Percentiles rank a stretch among this genome's conserved stretches.
Evolutionary conservation across 35 echinoderm and acorn worm genomes (phyloP).

Genomic region (Ptychodera flava): DNA sequence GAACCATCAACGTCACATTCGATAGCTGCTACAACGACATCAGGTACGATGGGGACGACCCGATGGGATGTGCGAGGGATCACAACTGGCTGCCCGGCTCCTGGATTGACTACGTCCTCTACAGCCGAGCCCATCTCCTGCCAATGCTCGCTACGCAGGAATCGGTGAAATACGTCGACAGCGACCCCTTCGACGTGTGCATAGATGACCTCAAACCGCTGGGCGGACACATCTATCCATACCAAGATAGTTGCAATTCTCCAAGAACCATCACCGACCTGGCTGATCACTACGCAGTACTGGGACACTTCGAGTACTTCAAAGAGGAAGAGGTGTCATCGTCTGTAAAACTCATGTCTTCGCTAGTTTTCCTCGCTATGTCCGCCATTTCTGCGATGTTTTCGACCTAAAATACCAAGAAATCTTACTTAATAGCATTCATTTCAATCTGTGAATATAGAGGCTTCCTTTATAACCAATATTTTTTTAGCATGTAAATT

Average conservation of each 20-base stretch:
- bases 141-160: conserved; percentile 30
- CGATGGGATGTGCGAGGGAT: neutral
- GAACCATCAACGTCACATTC: conserved; percentile 31
- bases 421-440: too few species aligned
- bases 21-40: conserved; percentile 41
- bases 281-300: conserved; percentile 55
- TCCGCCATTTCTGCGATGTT: too few species aligned
- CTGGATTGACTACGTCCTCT: conserved; percentile 51
- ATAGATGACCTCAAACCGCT: conserved; percentile 38
- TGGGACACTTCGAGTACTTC: conserved; percentile 37
- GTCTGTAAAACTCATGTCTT: neutral
- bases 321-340: neutral
- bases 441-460: too few species aligned
- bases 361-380: too few species aligned
- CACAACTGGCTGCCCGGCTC: neutral
- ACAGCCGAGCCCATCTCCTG: conserved; percentile 36
- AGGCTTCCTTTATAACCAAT: too few species aligned
- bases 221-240: conserved; percentile 17
- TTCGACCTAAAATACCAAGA: too few species aligned
- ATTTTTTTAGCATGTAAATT: too few species aligned
- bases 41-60: neutral
- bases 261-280: conserved; percentile 54
- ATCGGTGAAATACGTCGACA: conserved; percentile 24
- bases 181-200: conserved; percentile 34
- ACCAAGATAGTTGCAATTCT: conserved; percentile 14